Conservation (phyloP, 2,113 vertebrate species). For the Ginglymostoma cirratum region DNA sequence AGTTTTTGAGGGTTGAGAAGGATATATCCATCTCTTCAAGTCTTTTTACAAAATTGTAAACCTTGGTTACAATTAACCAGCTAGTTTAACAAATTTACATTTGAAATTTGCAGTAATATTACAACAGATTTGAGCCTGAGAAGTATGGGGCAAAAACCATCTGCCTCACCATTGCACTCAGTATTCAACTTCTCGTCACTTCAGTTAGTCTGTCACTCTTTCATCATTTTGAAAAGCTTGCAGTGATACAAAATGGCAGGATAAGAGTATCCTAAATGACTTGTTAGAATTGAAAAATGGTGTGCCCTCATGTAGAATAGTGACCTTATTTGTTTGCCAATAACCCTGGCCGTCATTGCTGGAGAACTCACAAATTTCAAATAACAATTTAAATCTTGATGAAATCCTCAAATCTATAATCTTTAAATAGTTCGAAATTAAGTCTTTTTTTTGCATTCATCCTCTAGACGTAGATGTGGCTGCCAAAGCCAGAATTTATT, state of each 20-base stretch:
- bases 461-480: not conserved
- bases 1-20: no score
- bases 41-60: no score
- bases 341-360: no score
- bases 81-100: not conserved
- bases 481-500: not conserved
- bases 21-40: no score
- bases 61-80: not conserved
- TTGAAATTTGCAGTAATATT: not conserved
- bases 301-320: no score
- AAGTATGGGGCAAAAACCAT: not conserved
- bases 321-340: no score
- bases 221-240: not conserved
- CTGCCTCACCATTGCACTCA: not conserved
- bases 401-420: no score
- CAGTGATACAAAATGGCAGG: not conserved
- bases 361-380: no score
- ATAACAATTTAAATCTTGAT: no score
- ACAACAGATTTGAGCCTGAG: not conserved
- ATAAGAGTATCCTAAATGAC: no score
- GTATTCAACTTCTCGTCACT: not conserved
- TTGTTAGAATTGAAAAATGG: no score
- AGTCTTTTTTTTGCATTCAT: not conserved
- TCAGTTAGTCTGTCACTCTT: not conserved
- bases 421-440: no score